Percentiles rank a stretch among this genome's conserved stretches.
Evolutionary conservation across 2,113 vertebrate genomes (phyloP).

Genomic region (Tragelaphus strepsiceros): DNA sequence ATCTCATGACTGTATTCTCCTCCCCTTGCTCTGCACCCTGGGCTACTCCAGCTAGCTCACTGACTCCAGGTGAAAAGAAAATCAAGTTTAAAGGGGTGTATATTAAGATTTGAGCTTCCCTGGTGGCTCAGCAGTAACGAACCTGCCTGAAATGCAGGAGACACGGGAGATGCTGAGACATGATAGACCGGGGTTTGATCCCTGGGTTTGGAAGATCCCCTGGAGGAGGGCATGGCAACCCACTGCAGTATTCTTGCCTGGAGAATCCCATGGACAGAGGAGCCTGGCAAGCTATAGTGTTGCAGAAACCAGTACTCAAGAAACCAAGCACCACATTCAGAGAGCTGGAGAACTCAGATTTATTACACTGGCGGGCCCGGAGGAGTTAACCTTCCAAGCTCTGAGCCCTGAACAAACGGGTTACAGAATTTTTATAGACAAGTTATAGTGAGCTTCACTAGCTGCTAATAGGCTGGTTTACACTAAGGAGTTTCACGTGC

Average conservation of each 20-base stretch:
- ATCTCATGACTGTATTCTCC: not conserved
- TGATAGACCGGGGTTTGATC: not conserved
- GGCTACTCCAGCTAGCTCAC: not conserved
- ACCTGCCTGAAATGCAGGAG: not conserved
- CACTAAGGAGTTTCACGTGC: not conserved
- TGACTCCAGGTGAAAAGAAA: not conserved
- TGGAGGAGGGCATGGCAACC: not conserved
- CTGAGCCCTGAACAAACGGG: not conserved
- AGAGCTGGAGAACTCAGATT: not conserved
- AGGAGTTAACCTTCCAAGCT: not conserved
- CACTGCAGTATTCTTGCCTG: not conserved
- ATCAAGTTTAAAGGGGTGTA: not conserved
- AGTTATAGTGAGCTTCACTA: not conserved
- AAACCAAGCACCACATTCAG: not conserved
- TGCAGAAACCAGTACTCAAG: not conserved
- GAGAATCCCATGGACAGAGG: not conserved
- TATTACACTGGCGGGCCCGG: fast-evolving
- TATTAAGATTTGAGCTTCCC: not conserved
- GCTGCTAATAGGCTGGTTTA: not conserved
- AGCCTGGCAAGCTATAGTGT: not conserved
- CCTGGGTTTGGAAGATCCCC: not conserved
- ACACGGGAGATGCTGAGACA: not conserved
- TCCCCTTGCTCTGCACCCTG: not conserved
- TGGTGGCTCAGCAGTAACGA: not conserved
- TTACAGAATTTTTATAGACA: not conserved